Percentiles rank a stretch among this genome's conserved stretches.
These are phyloP conservation scores for Cyphotilapia sp. DNA, from an alignment of 2,113 vertebrate species.

Conservation along the genomic window DNA sequence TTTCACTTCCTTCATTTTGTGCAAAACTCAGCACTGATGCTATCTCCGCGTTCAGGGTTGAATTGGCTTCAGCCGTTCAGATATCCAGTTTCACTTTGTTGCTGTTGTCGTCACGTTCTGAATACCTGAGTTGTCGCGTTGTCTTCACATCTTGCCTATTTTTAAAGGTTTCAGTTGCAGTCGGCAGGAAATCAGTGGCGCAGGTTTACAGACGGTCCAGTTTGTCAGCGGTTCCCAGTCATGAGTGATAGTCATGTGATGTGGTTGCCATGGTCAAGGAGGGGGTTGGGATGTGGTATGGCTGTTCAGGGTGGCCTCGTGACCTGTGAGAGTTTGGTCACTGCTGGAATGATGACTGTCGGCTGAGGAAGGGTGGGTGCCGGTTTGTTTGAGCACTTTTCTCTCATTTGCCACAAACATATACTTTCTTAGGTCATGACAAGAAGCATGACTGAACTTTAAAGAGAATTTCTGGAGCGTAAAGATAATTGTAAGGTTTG, in stretches of 20 bases:
- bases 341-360: constrained; percentile 44
- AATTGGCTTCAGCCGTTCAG: background rate
- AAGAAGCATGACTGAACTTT: background rate
- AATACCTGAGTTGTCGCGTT: background rate
- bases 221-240: constrained; percentile 42
- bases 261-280: constrained; percentile 56
- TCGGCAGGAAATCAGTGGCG: background rate
- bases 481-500: background rate
- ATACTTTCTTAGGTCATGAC: background rate
- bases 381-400: background rate
- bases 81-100: background rate
- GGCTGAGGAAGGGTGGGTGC: background rate
- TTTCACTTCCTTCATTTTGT: constrained; percentile 46
- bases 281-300: constrained; percentile 50
- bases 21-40: background rate
- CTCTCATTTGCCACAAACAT: background rate
- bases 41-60: background rate
- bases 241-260: constrained; percentile 61
- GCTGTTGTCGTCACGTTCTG: background rate
- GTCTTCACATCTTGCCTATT: background rate
- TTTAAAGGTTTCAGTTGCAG: background rate
- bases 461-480: background rate
- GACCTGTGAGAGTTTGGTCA: constrained; percentile 44
- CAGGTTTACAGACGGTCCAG: constrained; percentile 3
- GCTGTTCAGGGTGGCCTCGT: constrained; percentile 45